Evolutionary conservation across 2,797 vertebrate genomes (phyloP).

Genomic region (Choloepus didactylus): DNA sequence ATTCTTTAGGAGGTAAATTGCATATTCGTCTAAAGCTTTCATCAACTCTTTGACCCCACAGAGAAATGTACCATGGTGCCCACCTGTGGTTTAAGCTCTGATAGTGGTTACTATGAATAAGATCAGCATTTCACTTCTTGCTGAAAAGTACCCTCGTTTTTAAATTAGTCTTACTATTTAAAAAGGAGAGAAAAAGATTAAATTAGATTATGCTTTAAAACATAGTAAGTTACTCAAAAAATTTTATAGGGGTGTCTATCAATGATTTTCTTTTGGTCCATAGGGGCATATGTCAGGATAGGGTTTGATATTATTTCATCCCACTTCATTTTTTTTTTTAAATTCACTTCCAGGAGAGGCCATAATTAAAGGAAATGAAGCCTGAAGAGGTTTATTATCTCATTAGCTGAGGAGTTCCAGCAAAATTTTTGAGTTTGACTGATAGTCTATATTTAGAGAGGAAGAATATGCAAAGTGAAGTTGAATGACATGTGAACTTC

Average conservation of each 20-base stretch:
- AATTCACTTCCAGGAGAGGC: background rate
- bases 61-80: background rate
- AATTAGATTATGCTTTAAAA: slow-evolving; percentile 54
- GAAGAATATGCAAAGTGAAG: background rate
- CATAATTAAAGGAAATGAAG: background rate
- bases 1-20: background rate
- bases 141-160: slow-evolving; percentile 28
- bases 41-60: background rate
- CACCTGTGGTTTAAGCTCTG: slow-evolving; percentile 28
- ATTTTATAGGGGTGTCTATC: background rate
- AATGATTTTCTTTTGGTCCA: background rate
- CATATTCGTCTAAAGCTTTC: slow-evolving; percentile 24
- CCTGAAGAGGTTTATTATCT: background rate
- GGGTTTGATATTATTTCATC: background rate
- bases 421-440: background rate
- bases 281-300: background rate
- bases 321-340: background rate
- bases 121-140: slow-evolving; percentile 29
- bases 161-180: slow-evolving; percentile 41
- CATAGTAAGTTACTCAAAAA: slow-evolving; percentile 13
- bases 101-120: background rate
- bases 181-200: slow-evolving; percentile 10
- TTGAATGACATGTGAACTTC: background rate
- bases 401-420: background rate
- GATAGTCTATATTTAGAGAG: slow-evolving; percentile 44